Evolutionary conservation across 1,140 invertebrate species (phyloP).

Genomic region (Psix sp.): DNA sequence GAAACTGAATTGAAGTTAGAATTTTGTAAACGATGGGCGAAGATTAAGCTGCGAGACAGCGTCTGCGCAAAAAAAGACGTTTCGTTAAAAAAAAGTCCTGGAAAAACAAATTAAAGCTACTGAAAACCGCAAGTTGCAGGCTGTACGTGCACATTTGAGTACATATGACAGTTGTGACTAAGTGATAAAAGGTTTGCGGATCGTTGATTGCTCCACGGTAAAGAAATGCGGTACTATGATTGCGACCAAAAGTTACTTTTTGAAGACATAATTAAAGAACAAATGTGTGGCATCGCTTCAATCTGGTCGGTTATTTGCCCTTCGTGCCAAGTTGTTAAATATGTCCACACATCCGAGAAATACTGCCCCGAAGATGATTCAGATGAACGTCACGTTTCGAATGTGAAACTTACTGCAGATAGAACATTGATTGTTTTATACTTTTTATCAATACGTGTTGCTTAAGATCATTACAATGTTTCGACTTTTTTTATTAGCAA

Average conservation of each 20-base stretch:
- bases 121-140: background rate
- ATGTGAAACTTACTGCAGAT: constrained; percentile 18
- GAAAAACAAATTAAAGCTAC: constrained; percentile 1
- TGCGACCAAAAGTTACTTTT: constrained; percentile 3
- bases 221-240: constrained; percentile 1
- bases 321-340: constrained; percentile 1
- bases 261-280: constrained; percentile 7
- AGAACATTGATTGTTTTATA: background rate
- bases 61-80: background rate
- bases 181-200: background rate
- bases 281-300: constrained; percentile 1
- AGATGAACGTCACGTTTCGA: constrained; percentile 10
- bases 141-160: background rate
- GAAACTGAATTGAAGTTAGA: too few species aligned
- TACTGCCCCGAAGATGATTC: background rate
- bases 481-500: constrained; percentile 8
- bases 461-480: background rate
- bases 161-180: background rate
- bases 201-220: background rate
- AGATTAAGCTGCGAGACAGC: too few species aligned
- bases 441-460: background rate
- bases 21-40: too few species aligned
- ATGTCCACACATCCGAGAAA: constrained; percentile 8
- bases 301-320: constrained; percentile 8
- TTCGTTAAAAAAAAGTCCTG: constrained; percentile 4